phyloP scores from a whole-genome alignment of 2,113 vertebrate genomes.

The Peromyscus polionotus region DNA sequence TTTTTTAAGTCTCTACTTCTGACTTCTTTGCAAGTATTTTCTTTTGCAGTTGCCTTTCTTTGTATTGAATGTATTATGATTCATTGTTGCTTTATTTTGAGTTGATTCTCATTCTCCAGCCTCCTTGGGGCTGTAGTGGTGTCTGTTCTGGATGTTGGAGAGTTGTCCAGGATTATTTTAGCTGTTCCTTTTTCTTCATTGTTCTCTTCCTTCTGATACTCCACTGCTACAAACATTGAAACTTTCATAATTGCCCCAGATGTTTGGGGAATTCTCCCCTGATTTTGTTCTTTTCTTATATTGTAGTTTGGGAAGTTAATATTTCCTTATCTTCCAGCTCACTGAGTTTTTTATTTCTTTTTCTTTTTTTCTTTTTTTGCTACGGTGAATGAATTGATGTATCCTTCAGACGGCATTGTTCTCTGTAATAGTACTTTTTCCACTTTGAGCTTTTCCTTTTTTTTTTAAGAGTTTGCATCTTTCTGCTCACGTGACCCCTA shows the following conservation, averaged over 20 bases:
- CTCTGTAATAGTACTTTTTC: background rate
- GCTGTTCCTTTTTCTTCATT: background rate
- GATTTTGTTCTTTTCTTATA: background rate
- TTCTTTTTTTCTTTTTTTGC: background rate
- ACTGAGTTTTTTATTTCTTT: background rate
- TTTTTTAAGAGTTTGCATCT: background rate
- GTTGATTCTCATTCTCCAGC: background rate
- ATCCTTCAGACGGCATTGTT: background rate
- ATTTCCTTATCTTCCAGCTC: background rate
- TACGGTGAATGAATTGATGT: background rate
- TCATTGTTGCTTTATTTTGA: background rate
- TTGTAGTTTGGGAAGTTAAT: background rate
- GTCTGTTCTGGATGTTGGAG: slow-evolving; percentile 9
- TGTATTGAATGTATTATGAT: background rate
- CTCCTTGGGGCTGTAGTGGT: background rate
- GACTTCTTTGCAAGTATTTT: slow-evolving; percentile 1
- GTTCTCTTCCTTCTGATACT: background rate
- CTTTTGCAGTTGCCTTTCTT: background rate
- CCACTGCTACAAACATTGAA: background rate
- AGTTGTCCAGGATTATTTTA: background rate
- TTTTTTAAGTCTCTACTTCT: background rate
- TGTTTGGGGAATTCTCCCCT: background rate
- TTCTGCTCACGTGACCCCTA: background rate
- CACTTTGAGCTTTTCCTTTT: background rate
- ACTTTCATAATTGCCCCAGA: background rate